Evolutionary conservation across 1,140 invertebrate species (phyloP), one percentile per base, ranked within the genome.

Genomic region (Venturia canescens): DNA sequence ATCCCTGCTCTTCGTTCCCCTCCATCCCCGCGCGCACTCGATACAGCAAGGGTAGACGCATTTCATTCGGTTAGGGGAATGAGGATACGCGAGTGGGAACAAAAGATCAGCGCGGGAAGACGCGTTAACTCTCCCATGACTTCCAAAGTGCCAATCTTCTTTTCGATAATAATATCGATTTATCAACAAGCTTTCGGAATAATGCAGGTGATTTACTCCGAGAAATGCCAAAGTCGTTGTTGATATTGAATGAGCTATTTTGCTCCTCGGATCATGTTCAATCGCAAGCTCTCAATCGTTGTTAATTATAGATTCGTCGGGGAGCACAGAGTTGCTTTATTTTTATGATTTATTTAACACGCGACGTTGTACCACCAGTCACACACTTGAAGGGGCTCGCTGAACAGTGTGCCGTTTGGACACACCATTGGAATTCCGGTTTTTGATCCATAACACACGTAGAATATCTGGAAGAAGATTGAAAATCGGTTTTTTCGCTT

Each of bases 361-460:
- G 87, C 81, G 4, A 92, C 90, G 76, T 92, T 92, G 81, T 88
- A 92, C 91, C 92, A 92, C 92, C 92, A 92, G 82, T 91, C 89
- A 82, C 92, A 92, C 0, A 89, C 88, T 18, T 92, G 85, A 6
- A 90, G 80, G n/a, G 89, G 84, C 84, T 93, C 92, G 72, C 89
- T 92, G 86, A 93, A 93, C 2, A 93, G 80, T 0, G 93, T 93
- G 9, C 92, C 92, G 79, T 93, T 93, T 3, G 92, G 92, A 85
- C 93, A 93, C 0, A 93, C 86, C 86, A 93, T 93, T 11, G 91
- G 89, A n/a, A 91, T 88, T 48, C 91, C 89, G 1, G 87, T 86
- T n/a, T 90, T 90, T 63, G 88, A 87, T 31, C 88, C 88, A 81
- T 90, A 89, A 82, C 92, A 92, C 63, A 91, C 89, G 82, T 92